Evolutionary conservation across 1,140 invertebrate genomes (phyloP).

Genomic region (Branchinecta lindahli): DNA sequence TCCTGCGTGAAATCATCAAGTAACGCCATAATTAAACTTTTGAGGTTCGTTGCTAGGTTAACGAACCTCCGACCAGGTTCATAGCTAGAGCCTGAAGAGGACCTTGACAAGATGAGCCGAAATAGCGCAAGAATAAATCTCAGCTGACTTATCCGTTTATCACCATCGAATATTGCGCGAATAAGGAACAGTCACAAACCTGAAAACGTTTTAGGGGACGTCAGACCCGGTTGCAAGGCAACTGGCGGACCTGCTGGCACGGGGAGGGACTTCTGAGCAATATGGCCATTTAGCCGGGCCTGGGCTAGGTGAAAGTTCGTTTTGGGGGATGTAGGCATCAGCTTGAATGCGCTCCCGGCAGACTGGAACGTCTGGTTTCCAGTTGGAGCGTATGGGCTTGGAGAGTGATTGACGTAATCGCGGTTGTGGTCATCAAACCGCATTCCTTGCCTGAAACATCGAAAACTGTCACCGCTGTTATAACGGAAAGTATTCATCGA

Average conservation of each 20-base stretch:
- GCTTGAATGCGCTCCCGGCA: constrained; percentile 65
- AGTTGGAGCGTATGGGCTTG: constrained; percentile 11
- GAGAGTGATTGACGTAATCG: neutral
- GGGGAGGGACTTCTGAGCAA: neutral
- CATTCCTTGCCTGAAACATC: neutral
- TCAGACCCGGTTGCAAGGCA: neutral
- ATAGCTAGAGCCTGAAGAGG: no score
- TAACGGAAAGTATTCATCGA: no score
- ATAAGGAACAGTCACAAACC: neutral
- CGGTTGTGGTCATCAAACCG: neutral
- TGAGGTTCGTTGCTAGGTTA: no score
- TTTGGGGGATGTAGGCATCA: constrained; percentile 47
- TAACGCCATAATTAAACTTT: no score
- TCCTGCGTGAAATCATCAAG: no score
- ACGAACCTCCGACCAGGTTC: no score
- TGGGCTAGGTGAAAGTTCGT: neutral
- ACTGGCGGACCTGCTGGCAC: neutral
- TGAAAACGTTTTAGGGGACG: neutral
- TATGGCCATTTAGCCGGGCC: neutral
- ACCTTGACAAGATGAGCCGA: no score
- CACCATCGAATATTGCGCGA: no score
- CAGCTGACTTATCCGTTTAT: no score
- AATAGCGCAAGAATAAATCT: no score
- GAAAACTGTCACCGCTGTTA: no score
- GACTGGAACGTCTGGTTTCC: constrained; percentile 50